These are phyloP conservation scores for Enchytraeus crypticus DNA, from an alignment of 2,888 invertebrate genomes.

Conservation along the genomic window DNA sequence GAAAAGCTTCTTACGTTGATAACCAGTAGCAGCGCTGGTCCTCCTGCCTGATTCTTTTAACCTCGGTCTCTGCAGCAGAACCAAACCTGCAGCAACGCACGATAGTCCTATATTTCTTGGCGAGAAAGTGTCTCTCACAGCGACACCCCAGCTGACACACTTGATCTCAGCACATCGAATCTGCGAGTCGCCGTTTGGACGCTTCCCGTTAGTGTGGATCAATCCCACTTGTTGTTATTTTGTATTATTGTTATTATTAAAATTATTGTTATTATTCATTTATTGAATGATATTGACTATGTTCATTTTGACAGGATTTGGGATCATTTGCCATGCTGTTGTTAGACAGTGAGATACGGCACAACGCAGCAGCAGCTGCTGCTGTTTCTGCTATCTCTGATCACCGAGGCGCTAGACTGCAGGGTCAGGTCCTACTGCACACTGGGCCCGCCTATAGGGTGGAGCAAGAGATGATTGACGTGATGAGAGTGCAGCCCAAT, in stretches of 20 bases:
- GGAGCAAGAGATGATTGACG: neutral
- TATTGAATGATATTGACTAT: neutral
- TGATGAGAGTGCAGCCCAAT: no score
- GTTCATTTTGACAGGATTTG: constrained; percentile 37
- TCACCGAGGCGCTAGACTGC: no score
- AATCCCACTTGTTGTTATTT: neutral
- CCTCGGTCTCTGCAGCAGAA: neutral
- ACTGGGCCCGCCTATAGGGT: neutral
- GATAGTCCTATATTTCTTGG: no score
- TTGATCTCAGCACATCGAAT: no score
- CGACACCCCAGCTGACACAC: no score
- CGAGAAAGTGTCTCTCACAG: no score
- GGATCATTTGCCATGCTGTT: constrained; percentile 43
- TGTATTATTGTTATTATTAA: neutral
- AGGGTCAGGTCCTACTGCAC: neutral
- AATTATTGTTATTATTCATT: neutral
- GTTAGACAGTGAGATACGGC: constrained; percentile 20
- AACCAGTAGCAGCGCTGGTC: neutral
- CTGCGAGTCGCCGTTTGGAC: no score
- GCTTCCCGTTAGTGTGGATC: no score
- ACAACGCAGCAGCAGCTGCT: neutral
- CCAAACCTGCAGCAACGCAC: no score
- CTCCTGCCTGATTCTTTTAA: neutral
- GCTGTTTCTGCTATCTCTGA: no score
- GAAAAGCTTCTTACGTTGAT: neutral